Percentiles rank a stretch among this genome's conserved stretches.
Conservation (phyloP, 92 coral and sea anemone genomes). For the Nematostella vectensis region DNA sequence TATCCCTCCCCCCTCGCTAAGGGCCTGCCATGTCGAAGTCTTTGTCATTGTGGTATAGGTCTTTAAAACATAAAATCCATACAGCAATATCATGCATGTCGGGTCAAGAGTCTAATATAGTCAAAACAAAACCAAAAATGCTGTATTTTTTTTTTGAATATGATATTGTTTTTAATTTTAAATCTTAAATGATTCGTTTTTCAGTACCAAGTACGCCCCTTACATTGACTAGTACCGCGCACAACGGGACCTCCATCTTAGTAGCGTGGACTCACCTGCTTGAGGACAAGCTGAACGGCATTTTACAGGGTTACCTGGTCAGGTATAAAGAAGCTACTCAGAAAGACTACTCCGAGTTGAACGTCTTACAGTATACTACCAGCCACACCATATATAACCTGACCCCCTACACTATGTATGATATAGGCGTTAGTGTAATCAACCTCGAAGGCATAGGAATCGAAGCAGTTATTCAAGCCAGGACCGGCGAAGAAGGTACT, state of each 20-base stretch:
- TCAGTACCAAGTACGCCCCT: neutral
- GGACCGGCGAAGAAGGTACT: constrained; percentile 21
- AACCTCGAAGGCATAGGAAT: constrained; percentile 5
- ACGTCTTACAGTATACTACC: neutral
- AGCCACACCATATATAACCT: constrained; percentile 5
- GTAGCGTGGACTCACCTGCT: neutral
- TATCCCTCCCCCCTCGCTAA: too few relatives aligned
- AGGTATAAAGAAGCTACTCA: neutral
- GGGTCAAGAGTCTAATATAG: too few relatives aligned
- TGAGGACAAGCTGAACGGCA: neutral
- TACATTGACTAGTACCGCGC: neutral
- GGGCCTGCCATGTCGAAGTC: too few relatives aligned
- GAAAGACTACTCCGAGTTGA: neutral
- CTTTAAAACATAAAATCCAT: too few relatives aligned
- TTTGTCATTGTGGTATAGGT: too few relatives aligned
- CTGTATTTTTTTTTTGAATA: too few relatives aligned
- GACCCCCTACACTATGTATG: constrained; percentile 6
- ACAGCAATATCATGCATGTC: too few relatives aligned
- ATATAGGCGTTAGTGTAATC: neutral
- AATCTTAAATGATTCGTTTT: too few relatives aligned
- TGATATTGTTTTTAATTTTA: too few relatives aligned
- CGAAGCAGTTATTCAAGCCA: neutral
- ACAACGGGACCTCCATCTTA: neutral
- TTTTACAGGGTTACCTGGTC: neutral
- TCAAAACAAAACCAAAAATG: too few relatives aligned